These are phyloP conservation scores for Percopsis omiscomaycus DNA, from an alignment of 2,797 vertebrate genomes.

Conservation along the genomic window DNA sequence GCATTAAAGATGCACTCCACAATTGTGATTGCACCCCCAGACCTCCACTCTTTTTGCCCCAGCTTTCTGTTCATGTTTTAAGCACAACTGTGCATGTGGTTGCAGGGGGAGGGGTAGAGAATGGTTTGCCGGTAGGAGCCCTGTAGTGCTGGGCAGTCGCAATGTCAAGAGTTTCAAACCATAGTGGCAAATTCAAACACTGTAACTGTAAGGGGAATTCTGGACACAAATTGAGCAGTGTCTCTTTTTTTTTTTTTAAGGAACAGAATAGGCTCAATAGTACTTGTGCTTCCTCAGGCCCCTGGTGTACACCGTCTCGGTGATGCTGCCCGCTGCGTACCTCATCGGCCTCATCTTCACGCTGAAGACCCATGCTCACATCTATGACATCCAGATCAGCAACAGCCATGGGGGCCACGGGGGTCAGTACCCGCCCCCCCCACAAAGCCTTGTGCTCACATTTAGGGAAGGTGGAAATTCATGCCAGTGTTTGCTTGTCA, in stretches of 20 bases:
- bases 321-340: constrained; percentile 83
- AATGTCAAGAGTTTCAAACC: too few species aligned
- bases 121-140: too few species aligned
- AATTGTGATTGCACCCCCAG: too few species aligned
- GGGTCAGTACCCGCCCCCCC: constrained; percentile 55
- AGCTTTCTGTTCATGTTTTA: too few species aligned
- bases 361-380: constrained; percentile 86
- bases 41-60: too few species aligned
- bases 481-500: constrained; percentile 30
- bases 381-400: constrained; percentile 86
- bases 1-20: too few species aligned
- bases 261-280: not conserved
- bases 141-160: too few species aligned
- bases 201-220: not conserved
- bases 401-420: constrained; percentile 72
- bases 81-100: too few species aligned
- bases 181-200: not conserved
- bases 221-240: not conserved
- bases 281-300: constrained; percentile 59
- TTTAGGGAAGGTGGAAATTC: constrained; percentile 30
- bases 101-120: too few species aligned
- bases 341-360: constrained; percentile 86
- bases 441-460: too few species aligned
- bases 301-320: constrained; percentile 82
- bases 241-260: not conserved